Conservation (phyloP, 2,113 vertebrate species). For the Terrapene triunguis region DNA sequence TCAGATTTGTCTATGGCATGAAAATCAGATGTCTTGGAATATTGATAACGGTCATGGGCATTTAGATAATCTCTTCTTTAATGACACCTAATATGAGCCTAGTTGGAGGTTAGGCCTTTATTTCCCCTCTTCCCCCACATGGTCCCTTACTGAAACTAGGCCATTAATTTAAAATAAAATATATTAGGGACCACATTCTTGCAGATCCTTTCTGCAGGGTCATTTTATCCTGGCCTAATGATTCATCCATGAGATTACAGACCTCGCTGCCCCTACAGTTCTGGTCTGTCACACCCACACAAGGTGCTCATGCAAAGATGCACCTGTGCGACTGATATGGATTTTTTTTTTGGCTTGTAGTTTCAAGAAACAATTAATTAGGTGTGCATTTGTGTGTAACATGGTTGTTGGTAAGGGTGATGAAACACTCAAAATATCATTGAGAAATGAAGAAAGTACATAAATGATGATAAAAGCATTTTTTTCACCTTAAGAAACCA, state of each 20-base stretch:
- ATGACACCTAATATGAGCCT: neutral
- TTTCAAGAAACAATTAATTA: neutral
- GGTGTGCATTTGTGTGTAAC: neutral
- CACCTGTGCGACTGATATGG: neutral
- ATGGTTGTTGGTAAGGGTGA: neutral
- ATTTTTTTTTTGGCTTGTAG: neutral
- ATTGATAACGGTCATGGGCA: neutral
- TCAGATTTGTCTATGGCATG: neutral
- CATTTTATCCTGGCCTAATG: neutral
- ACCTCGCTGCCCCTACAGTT: neutral
- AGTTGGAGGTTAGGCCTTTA: neutral
- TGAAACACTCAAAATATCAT: neutral
- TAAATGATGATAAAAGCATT: neutral
- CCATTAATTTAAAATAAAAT: neutral
- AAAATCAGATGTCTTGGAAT: constrained; percentile 7
- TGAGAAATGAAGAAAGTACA: neutral
- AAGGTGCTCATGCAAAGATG: neutral
- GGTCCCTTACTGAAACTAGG: neutral
- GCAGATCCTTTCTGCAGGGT: neutral
- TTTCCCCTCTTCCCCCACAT: neutral
- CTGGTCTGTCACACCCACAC: neutral
- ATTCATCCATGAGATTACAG: neutral
- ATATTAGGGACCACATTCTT: neutral
- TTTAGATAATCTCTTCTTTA: neutral
- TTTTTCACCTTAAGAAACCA: constrained; percentile 34